Base-by-base conservation (phyloP, 2,888 invertebrate species). In the Thyatira batis region DNA sequence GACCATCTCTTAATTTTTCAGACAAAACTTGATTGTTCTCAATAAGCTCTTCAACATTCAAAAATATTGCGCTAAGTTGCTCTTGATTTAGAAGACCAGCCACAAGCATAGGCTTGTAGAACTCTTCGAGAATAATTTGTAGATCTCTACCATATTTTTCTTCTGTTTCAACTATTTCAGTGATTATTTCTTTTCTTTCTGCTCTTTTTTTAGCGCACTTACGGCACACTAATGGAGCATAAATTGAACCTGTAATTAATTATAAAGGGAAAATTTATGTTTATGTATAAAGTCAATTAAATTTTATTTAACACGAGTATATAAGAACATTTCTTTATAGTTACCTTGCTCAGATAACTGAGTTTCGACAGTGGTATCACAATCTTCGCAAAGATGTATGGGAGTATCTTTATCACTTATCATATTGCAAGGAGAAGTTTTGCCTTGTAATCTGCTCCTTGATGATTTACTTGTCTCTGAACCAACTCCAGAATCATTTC, bases 91-190 rank as follows among this genome's bases (percentile, higher is more conserved):
- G 92, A 52, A 98, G 92, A 50, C 98, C 98, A 54, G 98, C 98
- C 33, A 97, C 96, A 70, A 97, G 92, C 96, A 98, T 98, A 0
- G 98, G 98, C 75, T 96, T 95, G 81, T 97, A 97, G 82, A 98
- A 97, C 84, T 98, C 98, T 83, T 98, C 98, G 69, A 97, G 92
- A 69, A 98, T 96, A 54, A 98, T 98, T 80, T 96, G 95, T 70
- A 98, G 92, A 85, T 98, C 98, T 52, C 98, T 93, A 20, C 98
- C 98, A 80, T 98, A 98, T 78, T 98, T 98, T 78, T 98, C 96
- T 88, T 98, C 98, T 1, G 98, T 98, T 87, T 98, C 98, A 3
- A 98, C 97, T 59, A 98, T 97, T 92, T 98, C 98, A 3, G 96
- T 96, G 51, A 98, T 96, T 30, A 98, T 98, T 92, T 98, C 98